These are phyloP conservation scores for Hippopotamus amphibius DNA, from an alignment of 2,113 vertebrate genomes.

Conservation along the genomic window DNA sequence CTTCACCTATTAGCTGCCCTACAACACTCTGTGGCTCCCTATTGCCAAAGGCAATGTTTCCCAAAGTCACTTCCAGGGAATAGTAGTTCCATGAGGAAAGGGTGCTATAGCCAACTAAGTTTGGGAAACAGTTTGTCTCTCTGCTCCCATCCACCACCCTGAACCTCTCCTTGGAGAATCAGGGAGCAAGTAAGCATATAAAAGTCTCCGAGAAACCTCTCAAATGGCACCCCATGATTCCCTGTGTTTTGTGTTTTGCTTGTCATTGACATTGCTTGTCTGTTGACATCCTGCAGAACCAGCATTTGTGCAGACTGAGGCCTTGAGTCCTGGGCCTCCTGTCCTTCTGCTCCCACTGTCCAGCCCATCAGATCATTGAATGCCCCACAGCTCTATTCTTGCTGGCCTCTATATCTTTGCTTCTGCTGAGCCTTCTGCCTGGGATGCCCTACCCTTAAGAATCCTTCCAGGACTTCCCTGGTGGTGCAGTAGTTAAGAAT, in stretches of 20 bases:
- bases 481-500: too few species aligned
- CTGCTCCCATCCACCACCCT: background rate
- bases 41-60: background rate
- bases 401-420: background rate
- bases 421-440: background rate
- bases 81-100: background rate
- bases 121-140: background rate
- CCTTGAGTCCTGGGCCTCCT: background rate
- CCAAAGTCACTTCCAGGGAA: background rate
- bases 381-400: background rate
- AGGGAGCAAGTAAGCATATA: background rate
- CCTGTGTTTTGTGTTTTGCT: background rate
- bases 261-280: background rate
- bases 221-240: background rate
- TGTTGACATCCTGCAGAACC: background rate
- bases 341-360: background rate
- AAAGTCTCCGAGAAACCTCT: background rate
- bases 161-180: background rate
- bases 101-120: background rate
- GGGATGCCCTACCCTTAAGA: background rate
- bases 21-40: background rate
- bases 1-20: background rate
- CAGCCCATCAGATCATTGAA: fast-evolving
- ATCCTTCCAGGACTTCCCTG: background rate
- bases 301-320: background rate